phyloP scores from a whole-genome alignment of 92 coral and sea anemone genomes.

The Muricea muricata region DNA sequence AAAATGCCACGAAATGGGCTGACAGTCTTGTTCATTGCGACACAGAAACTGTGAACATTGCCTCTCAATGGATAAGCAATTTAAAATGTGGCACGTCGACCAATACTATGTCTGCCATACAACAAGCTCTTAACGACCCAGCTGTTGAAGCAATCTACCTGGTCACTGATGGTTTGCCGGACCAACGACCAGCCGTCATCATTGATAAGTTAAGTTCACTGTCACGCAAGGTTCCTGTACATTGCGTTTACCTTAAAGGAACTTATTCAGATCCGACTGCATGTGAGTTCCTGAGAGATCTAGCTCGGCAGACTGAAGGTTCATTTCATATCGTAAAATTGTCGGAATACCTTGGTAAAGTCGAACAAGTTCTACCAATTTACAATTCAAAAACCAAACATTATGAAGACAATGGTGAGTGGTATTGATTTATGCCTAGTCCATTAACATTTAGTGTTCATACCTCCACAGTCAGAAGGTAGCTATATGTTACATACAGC shows the following conservation, averaged over 20 bases:
- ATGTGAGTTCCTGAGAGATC: constrained; percentile 81
- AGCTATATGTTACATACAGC: no score
- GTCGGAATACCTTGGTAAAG: constrained; percentile 72
- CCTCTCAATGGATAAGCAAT: constrained; percentile 82
- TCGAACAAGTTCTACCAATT: constrained; percentile 81
- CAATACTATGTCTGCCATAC: constrained; percentile 92
- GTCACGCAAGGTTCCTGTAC: constrained; percentile 84
- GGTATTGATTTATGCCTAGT: no score
- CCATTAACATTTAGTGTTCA: no score
- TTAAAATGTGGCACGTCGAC: constrained; percentile 91
- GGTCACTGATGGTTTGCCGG: constrained; percentile 96
- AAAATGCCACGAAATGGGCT: constrained; percentile 83
- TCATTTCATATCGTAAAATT: constrained; percentile 83
- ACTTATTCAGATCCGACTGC: constrained; percentile 89
- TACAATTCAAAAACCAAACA: constrained; percentile 72
- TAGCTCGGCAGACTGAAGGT: constrained; percentile 88
- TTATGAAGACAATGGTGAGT: constrained; percentile 56
- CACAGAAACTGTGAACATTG: constrained; percentile 84
- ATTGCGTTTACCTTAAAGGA: constrained; percentile 85
- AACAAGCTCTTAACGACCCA: constrained; percentile 86
- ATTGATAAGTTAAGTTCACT: constrained; percentile 81
- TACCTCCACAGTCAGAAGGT: no score
- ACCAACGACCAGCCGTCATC: constrained; percentile 86
- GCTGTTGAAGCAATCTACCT: constrained; percentile 89
- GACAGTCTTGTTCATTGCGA: constrained; percentile 83